Conservation (phyloP, 2,797 vertebrate genomes). For the Periparus ater region DNA sequence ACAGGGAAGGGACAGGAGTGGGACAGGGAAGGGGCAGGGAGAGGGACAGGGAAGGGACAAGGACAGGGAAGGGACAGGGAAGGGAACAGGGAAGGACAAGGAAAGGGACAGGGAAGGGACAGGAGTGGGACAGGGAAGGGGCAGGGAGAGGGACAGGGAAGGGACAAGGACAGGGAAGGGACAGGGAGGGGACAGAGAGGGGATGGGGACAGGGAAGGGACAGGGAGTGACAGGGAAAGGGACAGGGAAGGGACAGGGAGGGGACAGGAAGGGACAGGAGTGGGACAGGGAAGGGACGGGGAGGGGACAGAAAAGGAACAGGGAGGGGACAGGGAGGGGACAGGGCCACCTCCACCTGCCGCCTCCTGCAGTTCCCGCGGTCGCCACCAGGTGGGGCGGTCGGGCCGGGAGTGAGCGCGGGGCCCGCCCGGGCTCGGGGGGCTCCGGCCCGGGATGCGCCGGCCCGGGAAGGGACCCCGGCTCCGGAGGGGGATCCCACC, state of each 20-base stretch:
- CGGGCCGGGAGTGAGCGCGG: slow-evolving; percentile 68
- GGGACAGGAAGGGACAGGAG: too few species aligned
- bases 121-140: too few species aligned
- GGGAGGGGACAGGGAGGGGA: neutral
- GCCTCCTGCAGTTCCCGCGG: neutral
- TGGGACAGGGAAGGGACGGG: too few species aligned
- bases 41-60: neutral
- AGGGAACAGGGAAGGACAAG: too few species aligned
- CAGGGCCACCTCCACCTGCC: neutral
- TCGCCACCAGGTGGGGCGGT: slow-evolving; percentile 74
- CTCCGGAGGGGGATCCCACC: neutral
- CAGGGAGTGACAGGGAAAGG: too few species aligned
- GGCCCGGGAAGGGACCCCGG: neutral
- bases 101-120: neutral
- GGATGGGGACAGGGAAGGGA: too few species aligned
- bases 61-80: neutral
- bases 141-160: too few species aligned
- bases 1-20: too few species aligned
- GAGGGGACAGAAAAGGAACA: too few species aligned
- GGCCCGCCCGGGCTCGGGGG: neutral
- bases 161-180: too few species aligned
- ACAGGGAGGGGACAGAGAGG: too few species aligned
- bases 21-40: neutral
- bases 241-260: too few species aligned
- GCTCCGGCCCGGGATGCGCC: neutral